Evolutionary conservation across 1,140 invertebrate genomes (phyloP), one percentile per base, ranked within the genome.

Genomic region (Drosophila seguyi): DNA sequence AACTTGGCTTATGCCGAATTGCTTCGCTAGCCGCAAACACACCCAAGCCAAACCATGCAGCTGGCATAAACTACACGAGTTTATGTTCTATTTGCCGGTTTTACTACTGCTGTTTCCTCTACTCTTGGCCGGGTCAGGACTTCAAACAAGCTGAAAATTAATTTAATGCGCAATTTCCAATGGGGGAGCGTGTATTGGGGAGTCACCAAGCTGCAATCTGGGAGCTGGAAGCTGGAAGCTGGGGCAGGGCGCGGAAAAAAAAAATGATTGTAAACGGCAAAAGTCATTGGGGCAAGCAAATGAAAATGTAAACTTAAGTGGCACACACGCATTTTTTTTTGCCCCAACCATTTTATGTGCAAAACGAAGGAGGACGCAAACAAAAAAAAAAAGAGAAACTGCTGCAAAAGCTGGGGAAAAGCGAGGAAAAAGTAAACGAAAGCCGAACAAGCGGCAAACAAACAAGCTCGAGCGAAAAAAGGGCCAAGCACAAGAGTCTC

Each of bases 281-380:
- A 88, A 85, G 81, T 88, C 85, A 90, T 90, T 68, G 73, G 69
- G 73, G 85, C 78, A 81, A 75, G 81, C 85, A 88, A 88, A 88
- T 90, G 85, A 90, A 88, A 88, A 90, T 88, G 85, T 81, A 90
- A 85, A 78, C 85, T 81, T 88, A 88, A 90, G 85, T 85, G 85
- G 85, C 85, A 85, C 66, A 90, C 50, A 88, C 73, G 69, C 74
- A 81, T 57, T 75, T 73, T 73, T 77, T 65, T 74, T n/a, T n/a
- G n/a, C n/a, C n/a, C 14, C 52, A 78, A 45, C 44, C 75, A 78
- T 62, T 78, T 78, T 71, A 78, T 78, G 65, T 62, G 52, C 20
- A 38, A 55, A 72, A 41, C 27, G 48, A 39, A 47, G 42, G 31
- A 41, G 38, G 55, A 31, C 31, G 29, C 41, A 39, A 56, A 31